phyloP scores from a whole-genome alignment of 2,888 invertebrate genomes.

The Metellina segmentata region DNA sequence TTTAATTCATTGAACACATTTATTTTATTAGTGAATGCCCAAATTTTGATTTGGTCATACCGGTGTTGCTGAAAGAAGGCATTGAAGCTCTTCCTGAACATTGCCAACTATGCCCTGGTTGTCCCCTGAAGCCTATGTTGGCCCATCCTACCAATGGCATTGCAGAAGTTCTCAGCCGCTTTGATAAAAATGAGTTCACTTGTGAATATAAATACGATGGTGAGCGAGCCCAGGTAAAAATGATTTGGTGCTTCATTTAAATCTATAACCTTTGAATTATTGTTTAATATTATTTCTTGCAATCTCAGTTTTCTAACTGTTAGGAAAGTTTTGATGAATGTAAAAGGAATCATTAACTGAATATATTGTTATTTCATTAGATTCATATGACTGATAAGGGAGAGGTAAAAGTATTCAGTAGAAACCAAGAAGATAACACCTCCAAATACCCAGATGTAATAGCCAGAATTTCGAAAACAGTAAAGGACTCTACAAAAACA shows the following conservation, averaged over 20 bases:
- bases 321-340: no score
- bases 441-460: slow-evolving; percentile 98
- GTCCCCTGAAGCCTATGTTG: slow-evolving; percentile 98
- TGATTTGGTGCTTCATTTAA: background rate
- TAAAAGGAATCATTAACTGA: background rate
- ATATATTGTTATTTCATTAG: slow-evolving; percentile 37
- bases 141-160: slow-evolving; percentile 98
- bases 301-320: background rate
- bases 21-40: slow-evolving; percentile 91
- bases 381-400: slow-evolving; percentile 88
- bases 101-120: slow-evolving; percentile 93
- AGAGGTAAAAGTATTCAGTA: slow-evolving; percentile 91
- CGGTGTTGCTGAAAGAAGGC: slow-evolving; percentile 89
- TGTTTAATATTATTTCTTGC: background rate
- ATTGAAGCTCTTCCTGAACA: slow-evolving; percentile 87
- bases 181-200: slow-evolving; percentile 93
- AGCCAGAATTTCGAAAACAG: slow-evolving; percentile 83
- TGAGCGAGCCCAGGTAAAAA: slow-evolving; percentile 91
- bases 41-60: slow-evolving; percentile 92
- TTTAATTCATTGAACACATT: background rate
- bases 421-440: slow-evolving; percentile 97
- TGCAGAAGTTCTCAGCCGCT: slow-evolving; percentile 91
- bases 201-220: slow-evolving; percentile 99
- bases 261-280: background rate
- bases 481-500: slow-evolving; percentile 84